Conservation (phyloP, 2,888 invertebrate genomes). For the Lobophora halterata region DNA sequence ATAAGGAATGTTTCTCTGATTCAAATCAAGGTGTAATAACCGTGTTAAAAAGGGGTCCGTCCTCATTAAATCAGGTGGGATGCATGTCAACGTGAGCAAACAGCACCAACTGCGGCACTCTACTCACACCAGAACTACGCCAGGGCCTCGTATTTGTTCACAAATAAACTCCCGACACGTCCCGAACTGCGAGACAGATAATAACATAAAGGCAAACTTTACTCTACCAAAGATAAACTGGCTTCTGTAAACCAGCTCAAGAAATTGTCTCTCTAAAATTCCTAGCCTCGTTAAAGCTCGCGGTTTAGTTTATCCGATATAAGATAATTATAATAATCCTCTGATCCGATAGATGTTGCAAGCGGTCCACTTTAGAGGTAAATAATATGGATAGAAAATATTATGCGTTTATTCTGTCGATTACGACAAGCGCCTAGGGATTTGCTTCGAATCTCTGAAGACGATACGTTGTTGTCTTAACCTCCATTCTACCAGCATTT, state of each 20-base stretch:
- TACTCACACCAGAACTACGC: constrained; percentile 40
- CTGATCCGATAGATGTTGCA: constrained; percentile 30
- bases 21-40: constrained; percentile 9
- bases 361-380: constrained; percentile 33
- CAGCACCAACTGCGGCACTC: constrained; percentile 53
- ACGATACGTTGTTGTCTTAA: constrained; percentile 72
- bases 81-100: constrained; percentile 70
- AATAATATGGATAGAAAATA: constrained; percentile 19
- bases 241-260: constrained; percentile 30
- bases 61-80: constrained; percentile 60
- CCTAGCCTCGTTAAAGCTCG: constrained; percentile 18
- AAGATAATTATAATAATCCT: constrained; percentile 33
- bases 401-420: constrained; percentile 27
- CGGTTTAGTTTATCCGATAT: constrained; percentile 22
- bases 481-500: constrained; percentile 65
- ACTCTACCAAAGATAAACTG: constrained; percentile 31
- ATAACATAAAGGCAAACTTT: constrained; percentile 51
- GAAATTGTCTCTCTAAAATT: constrained; percentile 19
- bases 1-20: too few relatives aligned
- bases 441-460: constrained; percentile 53
- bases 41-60: constrained; percentile 17
- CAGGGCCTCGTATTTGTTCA: constrained; percentile 69
- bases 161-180: constrained; percentile 67
- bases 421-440: constrained; percentile 39
- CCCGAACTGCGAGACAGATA: constrained; percentile 53